Evolutionary conservation across 2,888 invertebrate genomes (phyloP), one percentile per base, ranked within the genome.

Genomic region (Sarcophaga variegata): DNA sequence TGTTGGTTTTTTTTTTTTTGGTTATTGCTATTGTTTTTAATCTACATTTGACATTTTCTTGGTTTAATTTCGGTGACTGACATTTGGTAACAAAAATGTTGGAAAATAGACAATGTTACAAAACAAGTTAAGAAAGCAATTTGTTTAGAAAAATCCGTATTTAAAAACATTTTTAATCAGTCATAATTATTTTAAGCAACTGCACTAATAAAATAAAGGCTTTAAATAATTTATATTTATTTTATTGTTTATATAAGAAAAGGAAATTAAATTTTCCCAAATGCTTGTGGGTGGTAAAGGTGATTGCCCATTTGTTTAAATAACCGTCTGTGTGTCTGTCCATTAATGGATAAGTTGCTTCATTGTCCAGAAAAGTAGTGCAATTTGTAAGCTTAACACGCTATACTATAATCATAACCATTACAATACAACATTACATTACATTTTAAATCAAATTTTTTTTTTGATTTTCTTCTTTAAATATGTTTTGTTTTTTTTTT

Each of bases 381-480:
- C 59, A 81, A 84, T 84, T 79, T 78, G 81, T 81, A 84, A 81
- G 78, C 71, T 45, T 63, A 81, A 79, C 87, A 87, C 81, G 87
- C 87, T 67, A 87, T 87, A 37, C 10, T 37, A 63, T 81, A 20
- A 78, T 87, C 59, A 84, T 81, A 81, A 78, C 27, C 59, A 83
- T 78, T 81, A 75, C 59, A 87, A 75, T 84, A 75, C 80, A 69
- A 22, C 22, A 25, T 66, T 27, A 66, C 64, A 70, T 59, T 62
- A 14, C 6, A 22, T 66, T 66, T 60, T 54, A 47, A 64, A 37
- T 59, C 4, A 49, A 1, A 6, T 37, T 37, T 37, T 6, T 5
- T 81, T 69, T 64, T 64, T 64, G 2, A 20, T 25, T 67, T 67
- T 27, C 17, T 66, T 66, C 27, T 8, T 12, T n/a, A 45, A 45